Base-by-base conservation (phyloP, 2,888 invertebrate species). In the Epirrhoe alternata region DNA sequence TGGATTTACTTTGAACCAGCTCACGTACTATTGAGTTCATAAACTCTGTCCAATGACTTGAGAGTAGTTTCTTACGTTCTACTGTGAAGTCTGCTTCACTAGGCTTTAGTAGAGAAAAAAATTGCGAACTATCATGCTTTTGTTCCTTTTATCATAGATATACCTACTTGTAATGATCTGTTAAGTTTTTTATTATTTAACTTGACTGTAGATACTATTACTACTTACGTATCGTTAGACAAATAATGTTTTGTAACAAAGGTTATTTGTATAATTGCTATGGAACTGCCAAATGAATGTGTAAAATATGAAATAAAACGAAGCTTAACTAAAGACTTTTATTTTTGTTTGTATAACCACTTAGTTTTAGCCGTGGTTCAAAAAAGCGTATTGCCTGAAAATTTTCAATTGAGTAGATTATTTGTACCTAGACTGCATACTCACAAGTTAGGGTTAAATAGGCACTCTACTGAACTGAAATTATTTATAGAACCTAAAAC, bases 211-310 rank as follows among this genome's bases (percentile, higher is more conserved):
- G 38, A 45, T 47, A 54, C 5, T 52, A 53, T 42, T 66, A 35
- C 1, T 7, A 14, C 24, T n/a, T 62, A 31, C 33, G 1, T 24
- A 24, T 24, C 24, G 42, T 64, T 78, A 77, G 67, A 69, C 52
- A 68, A 65, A 76, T 83, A 81, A 77, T 76, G 69, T 82, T 86
- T 85, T 86, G 76, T 83, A 79, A 79, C 10, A 42, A 72, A 68
- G 74, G 78, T 67, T 73, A 68, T 77, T 76, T 78, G 69, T 77
- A 79, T 79, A 76, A 83, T 74, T 82, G 85, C 86, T 86, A 78
- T 76, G 74, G 77, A 83, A 85, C 85, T 88, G 90, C 90, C 90
- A 90, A 91, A 91, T 84, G 75, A 85, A 85, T 87, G 84, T 89
- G 81, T 86, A 86, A 79, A 81, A 76, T 84, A 81, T 75, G 80